Base-by-base conservation (phyloP, 1,140 invertebrate genomes). In the Holotrichia oblita region DNA sequence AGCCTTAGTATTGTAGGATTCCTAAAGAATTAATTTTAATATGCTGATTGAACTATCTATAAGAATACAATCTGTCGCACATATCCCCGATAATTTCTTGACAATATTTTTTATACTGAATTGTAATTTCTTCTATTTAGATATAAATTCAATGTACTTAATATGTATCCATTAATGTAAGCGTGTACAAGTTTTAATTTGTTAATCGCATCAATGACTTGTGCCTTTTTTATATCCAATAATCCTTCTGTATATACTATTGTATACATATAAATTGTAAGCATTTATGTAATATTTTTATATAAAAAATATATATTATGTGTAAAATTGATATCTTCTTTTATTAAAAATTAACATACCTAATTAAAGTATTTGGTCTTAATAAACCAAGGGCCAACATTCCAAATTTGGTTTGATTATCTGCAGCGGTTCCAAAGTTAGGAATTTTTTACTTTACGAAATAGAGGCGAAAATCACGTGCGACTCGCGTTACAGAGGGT, bases 191-290 rank as follows among this genome's bases (percentile, higher is more conserved):
- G 4, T 64, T 64, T 64, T 64, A 14, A 64, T 64, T 64, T 64
- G 6, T 64, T 64, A 64, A 42, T 40, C 34, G 34, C 72, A 73
- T 40, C 72, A 73, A 40, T 73, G 72, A 73, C 72, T 73, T 73
- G 72, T 73, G 72, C 72, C 72, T 73, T 73, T 73, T 73, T 73
- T 73, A 17, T 73, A 73, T 64, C 61, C 17, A 64, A 64, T 64
- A 64, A 64, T 64, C 20, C 22, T 27, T 8, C 61, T 64, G 61
- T 64, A 64, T 64, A 64, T 64, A 64, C 61, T 64, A 64, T 64
- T 64, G 61, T 64, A 64, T 48, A 48, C 44, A 48, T 64, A 64
- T n/a, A n/a, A n/a, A 64, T 10, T 20, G 6, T 64, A 64, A 64
- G 61, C 24, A 22, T 27, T 22, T 64, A 17, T 64, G 24, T 64